Conservation (phyloP, 2,113 vertebrate genomes). For the Dromaius novaehollandiae region DNA sequence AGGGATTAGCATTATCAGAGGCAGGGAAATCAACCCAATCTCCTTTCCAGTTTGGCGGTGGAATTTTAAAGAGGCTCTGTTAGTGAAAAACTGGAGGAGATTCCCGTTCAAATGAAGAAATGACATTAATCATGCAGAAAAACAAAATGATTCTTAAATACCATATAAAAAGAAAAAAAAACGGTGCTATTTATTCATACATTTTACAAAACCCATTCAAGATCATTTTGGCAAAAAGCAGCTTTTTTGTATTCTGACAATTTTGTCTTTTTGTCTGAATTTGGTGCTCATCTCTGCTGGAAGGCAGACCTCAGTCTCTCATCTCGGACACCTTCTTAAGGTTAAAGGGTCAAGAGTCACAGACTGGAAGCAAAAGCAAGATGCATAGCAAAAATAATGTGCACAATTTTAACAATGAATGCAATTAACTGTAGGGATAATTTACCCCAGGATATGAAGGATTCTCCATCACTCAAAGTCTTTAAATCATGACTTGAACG, state of each 20-base stretch:
- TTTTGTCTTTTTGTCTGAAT: background rate
- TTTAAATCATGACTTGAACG: background rate
- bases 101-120: background rate
- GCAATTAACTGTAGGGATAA: slow-evolving; percentile 3
- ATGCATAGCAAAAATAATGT: background rate
- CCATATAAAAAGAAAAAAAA: background rate
- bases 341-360: background rate
- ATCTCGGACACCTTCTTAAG: background rate
- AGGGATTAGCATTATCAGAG: background rate
- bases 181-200: background rate
- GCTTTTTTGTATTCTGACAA: background rate
- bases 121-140: background rate
- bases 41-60: background rate
- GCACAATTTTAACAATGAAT: background rate
- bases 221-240: background rate
- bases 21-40: background rate
- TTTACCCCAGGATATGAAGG: background rate
- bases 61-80: background rate
- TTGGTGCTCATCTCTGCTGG: background rate
- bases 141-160: background rate
- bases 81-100: background rate
- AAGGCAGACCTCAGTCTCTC: background rate
- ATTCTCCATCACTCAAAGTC: background rate
- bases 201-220: background rate
- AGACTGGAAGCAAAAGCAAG: background rate